Evolutionary conservation across 2,113 vertebrate genomes (phyloP), one percentile per base, ranked within the genome.

Genomic region (Spermophilus dauricus): DNA sequence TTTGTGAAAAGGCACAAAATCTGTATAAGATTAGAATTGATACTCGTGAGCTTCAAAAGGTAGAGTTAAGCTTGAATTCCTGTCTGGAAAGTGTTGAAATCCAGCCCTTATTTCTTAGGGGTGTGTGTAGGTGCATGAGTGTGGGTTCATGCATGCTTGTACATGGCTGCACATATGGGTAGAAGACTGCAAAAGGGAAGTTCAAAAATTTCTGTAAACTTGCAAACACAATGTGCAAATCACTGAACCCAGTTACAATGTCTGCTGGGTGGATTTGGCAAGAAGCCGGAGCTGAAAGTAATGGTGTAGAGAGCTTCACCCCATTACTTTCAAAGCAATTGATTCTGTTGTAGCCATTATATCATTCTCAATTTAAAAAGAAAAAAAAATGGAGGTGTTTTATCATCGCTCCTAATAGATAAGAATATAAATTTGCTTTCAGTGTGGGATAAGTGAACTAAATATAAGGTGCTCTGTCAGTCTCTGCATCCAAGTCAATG

Each of bases 301-400:
- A 98, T 97, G 95, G 85, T 91, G 96, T 76, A 39, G 77, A 95
- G 72, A 98, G 96, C 73, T 89, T 98, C 97, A 98, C 95, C 83
- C 91, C 97, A 98, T 98, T 98, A 96, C 90, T 89, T 95, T 96
- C 94, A 91, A 65, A 86, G 86, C 65, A 97, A 93, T 78, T 95
- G 96, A 96, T 98, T 98, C 92, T 97, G 75, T 77, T 97, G 70
- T 77, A 98, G 94, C 86, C 82, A n/a, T 98, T 97, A 92, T 85
- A 97, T 91, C 89, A 91, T 34, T 72, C 73, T 94, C 94, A 56
- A 84, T 93, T 92, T 80, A 77, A 91, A 95, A 83, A 91, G 63
- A 78, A 97, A 96, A 94, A 97, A 97, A 73, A 53, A 89, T 39
- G 67, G 83, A 96, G 61, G 34, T 95, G 76, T n/a, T 97, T 98